Base-by-base conservation (phyloP, 2,113 vertebrate genomes). In the Odontophorus gujanensis region DNA sequence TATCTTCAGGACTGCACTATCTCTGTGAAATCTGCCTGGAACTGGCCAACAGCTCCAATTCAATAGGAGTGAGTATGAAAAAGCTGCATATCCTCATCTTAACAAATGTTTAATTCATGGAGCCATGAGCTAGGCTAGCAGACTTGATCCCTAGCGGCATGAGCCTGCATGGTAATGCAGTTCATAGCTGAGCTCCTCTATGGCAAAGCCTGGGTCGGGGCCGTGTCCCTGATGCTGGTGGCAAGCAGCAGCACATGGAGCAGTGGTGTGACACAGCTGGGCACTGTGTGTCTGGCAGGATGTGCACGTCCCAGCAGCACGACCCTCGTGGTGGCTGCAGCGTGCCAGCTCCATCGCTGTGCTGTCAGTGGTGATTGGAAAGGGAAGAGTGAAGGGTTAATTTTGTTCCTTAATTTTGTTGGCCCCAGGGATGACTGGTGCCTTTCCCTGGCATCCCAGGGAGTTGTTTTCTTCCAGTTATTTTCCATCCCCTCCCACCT, bases 231-330 rank as follows among this genome's bases (percentile, higher is more conserved):
- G 40, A 5, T 40, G 34, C 1, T 1, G 68, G 40, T 30, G 10
- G 53, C 21, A 61, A 34, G 3, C 30, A 13, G 16, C 3, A 3
- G 15, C 28, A 25, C 66, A 11, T 30, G 42, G 25, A 36, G 30
- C 57, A 15, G 1, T 21, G 16, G n/a, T 2, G 4, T 2, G 12
- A 26, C 7, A 0, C 25, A 55, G n/a, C 5, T 8, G 45, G 4
- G 4, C 38, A 38, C 38, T 38, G 38, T 38, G 38, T 38, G 38
- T 38, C 38, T 9, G 9, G 2, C n/a, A 17, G 24, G 36, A 15
- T 55, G 26, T 30, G 53, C 53, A 55, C 15, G 9, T 53, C 51
- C 51, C 25, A 53, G 7, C 51, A 28, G 48, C 51, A 15, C 26
- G 15, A 25, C 51, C 50, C 51, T 53, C 7, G 13, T 53, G 50